Evolutionary conservation across 2,797 vertebrate species (phyloP).

Genomic region (Rhinogobio ventralis): DNA sequence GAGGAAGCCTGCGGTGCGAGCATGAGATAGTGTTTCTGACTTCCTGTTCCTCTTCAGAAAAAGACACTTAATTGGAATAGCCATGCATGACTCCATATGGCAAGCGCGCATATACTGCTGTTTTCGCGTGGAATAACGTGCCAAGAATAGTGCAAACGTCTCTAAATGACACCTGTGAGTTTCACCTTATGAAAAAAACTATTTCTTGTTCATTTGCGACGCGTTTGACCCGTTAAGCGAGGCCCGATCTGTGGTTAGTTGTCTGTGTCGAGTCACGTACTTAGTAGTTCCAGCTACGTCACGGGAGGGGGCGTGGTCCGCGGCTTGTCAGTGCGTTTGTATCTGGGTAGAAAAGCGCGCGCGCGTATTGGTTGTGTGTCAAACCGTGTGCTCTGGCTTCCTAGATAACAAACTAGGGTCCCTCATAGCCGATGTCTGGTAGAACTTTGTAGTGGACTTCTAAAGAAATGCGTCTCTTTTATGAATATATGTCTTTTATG

Average conservation of each 20-base stretch:
- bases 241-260: conserved; percentile 39
- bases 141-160: background rate
- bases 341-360: conserved; percentile 54
- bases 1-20: conserved; percentile 76
- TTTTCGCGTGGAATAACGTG: background rate
- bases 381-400: background rate
- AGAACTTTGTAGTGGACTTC: background rate
- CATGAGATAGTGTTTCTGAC: conserved; percentile 70
- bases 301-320: conserved; percentile 49
- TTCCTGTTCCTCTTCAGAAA: conserved; percentile 84
- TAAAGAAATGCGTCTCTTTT: background rate
- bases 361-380: background rate
- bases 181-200: background rate
- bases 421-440: no score
- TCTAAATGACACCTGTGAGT: no score
- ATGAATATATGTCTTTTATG: background rate
- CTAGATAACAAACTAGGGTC: background rate
- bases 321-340: conserved; percentile 30
- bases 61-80: conserved; percentile 60
- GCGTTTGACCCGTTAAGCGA: conserved; percentile 8
- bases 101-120: background rate
- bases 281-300: conserved; percentile 46
- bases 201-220: background rate
- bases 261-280: conserved; percentile 62
- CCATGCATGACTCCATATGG: background rate